Base-by-base conservation (phyloP, 2,888 invertebrate species). In the Bembecia ichneumoniformis region DNA sequence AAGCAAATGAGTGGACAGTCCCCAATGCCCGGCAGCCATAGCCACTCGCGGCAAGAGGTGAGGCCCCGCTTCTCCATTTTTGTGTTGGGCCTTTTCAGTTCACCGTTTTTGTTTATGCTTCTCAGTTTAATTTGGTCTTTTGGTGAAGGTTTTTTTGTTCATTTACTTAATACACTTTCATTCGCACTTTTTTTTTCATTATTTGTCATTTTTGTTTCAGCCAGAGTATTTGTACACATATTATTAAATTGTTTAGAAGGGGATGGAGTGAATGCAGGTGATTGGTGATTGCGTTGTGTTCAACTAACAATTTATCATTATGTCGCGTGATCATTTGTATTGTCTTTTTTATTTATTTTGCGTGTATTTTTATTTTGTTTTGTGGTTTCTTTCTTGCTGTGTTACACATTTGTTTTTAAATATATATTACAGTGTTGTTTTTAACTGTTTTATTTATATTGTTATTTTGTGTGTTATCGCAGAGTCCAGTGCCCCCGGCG, bases 401-500 rank as follows among this genome's bases (percentile, higher is more conserved):
- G n/a, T 40, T 13, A 3, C 11, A 40, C 40, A 40, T 14, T 14
- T 14, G n/a, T 40, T 40, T 13, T 40, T 14, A 40, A 2, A 40
- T 7, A 13, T 14, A 14, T n/a, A 10, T 13, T 40, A 14, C 5
- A 40, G 11, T 14, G 14, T 58, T 9, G 9, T 28, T 28, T 28
- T 28, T 20, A 20, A 16, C 17, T 52, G 49, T 44, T 7, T 50
- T 49, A 15, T 36, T 36, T n/a, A 43, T 51, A 52, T 35, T 54
- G 48, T 46, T 35, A 35, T 50, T 43, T 52, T 61, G 71, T 66
- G 77, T 77, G 77, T 78, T 82, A 59, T 60, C 63, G 54, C 89
- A 93, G 93, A 93, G 91, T 86, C 93, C 93, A 68, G 83, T 91
- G 73, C 92, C 92, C 71, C 88, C 87, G 63, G 77, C 80, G 74